Conservation (phyloP, 37 sponge, comb jelly and placozoan species). For the Theonella swinhoei region DNA sequence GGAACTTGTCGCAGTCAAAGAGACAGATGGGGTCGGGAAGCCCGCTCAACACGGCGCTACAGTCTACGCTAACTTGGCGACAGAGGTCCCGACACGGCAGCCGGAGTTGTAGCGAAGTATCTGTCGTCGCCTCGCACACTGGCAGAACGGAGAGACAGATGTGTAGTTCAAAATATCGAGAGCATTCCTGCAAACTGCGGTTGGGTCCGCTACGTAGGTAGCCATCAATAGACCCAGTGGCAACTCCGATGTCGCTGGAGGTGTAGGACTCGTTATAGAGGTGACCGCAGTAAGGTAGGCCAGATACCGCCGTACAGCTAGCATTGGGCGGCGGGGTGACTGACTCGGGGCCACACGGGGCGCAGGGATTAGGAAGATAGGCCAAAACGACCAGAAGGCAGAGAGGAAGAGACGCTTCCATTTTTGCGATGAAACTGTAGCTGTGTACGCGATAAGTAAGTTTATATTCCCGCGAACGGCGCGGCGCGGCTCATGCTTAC, state of each 20-base stretch:
- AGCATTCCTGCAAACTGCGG: conserved; percentile 4
- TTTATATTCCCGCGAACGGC: no score
- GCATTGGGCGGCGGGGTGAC: background rate
- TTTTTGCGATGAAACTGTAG: no score
- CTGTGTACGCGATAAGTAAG: no score
- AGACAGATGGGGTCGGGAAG: conserved; percentile 12
- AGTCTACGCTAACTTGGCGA: background rate
- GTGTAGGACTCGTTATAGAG: conserved; percentile 20
- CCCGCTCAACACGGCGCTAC: background rate
- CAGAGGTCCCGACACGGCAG: conserved; percentile 29
- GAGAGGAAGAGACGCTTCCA: no score
- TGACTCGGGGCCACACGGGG: background rate
- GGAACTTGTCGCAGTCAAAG: conserved; percentile 1
- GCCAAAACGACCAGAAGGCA: no score
- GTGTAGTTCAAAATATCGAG: background rate
- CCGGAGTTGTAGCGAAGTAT: background rate
- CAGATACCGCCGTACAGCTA: background rate
- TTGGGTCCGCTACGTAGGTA: background rate
- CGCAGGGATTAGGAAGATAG: background rate
- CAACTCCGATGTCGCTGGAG: conserved; percentile 16
- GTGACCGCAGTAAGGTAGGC: background rate
- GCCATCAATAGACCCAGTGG: background rate
- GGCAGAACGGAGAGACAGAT: conserved; percentile 46
- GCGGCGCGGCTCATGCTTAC: background rate
- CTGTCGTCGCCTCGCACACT: background rate